Evolutionary conservation across 2,797 vertebrate genomes (phyloP).

Genomic region (Heterohyrax brucei): DNA sequence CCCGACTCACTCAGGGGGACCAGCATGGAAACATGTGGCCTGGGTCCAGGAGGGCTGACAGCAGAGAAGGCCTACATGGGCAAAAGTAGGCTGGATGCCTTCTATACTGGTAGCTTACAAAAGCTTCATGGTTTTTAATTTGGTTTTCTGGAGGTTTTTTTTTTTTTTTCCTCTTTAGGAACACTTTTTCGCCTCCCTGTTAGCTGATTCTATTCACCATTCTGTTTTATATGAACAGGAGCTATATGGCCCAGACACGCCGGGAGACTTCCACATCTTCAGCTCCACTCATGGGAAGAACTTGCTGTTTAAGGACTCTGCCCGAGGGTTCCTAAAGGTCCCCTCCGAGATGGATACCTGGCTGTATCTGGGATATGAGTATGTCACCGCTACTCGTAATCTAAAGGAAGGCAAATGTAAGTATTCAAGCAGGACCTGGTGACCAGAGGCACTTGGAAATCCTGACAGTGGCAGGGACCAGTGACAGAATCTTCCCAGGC

Average conservation of each 20-base stretch:
- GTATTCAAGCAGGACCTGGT: constrained; percentile 43
- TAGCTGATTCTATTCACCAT: neutral
- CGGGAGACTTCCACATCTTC: constrained; percentile 90
- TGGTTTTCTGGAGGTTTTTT: neutral
- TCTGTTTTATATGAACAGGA: constrained; percentile 82
- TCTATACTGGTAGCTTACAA: constrained; percentile 14
- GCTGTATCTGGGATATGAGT: constrained; percentile 93
- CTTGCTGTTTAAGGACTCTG: constrained; percentile 95
- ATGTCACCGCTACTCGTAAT: constrained; percentile 90
- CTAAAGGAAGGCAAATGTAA: constrained; percentile 91
- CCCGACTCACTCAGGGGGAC: neutral
- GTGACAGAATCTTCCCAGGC: neutral
- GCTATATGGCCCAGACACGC: constrained; percentile 76
- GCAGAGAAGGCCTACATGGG: neutral
- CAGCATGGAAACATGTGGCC: neutral
- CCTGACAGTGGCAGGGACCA: neutral
- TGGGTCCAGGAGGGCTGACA: neutral
- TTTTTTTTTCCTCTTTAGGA: neutral
- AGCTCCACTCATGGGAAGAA: constrained; percentile 91
- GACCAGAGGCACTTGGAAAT: neutral
- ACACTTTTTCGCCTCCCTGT: constrained; percentile 11
- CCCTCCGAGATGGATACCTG: constrained; percentile 91
- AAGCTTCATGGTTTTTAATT: neutral
- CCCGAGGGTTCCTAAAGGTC: constrained; percentile 89
- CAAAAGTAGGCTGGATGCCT: neutral